Evolutionary conservation across 1,140 invertebrate species (phyloP).

Genomic region (Drosophila athabasca): DNA sequence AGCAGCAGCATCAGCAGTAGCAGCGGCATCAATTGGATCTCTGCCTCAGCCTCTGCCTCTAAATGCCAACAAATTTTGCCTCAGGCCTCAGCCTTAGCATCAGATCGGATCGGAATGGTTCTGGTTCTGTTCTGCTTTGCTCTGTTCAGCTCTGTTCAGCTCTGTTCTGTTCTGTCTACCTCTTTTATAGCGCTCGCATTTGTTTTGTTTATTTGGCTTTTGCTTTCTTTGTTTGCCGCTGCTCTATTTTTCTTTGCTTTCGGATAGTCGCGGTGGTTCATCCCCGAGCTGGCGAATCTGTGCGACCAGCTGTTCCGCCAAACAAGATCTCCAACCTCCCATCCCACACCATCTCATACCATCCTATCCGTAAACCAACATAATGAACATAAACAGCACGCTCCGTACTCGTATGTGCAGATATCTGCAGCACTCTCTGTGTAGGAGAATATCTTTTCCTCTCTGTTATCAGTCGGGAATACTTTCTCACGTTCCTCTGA

Average conservation of each 20-base stretch:
- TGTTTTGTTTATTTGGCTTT: constrained; percentile 77
- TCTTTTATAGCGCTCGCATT: constrained; percentile 61
- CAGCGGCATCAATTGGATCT: constrained; percentile 44
- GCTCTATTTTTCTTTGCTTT: constrained; percentile 47
- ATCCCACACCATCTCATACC: background rate
- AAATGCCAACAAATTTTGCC: constrained; percentile 73
- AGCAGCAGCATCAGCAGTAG: constrained; percentile 5
- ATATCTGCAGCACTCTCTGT: constrained; percentile 21
- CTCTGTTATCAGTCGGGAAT: constrained; percentile 48
- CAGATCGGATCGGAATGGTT: constrained; percentile 15
- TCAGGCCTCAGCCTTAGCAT: constrained; percentile 11
- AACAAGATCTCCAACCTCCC: constrained; percentile 27
- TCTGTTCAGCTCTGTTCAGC: too few species aligned
- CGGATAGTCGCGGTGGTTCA: constrained; percentile 1
- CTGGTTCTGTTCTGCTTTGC: constrained; percentile 2
- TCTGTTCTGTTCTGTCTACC: constrained; percentile 26
- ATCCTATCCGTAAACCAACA: constrained; percentile 2
- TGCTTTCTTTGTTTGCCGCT: constrained; percentile 72
- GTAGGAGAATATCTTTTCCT: constrained; percentile 14
- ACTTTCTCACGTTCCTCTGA: constrained; percentile 76
- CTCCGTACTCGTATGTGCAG: constrained; percentile 26
- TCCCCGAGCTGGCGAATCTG: constrained; percentile 48
- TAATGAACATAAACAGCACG: constrained; percentile 39
- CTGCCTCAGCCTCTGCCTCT: constrained; percentile 48
- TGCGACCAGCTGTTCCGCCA: constrained; percentile 62